Evolutionary conservation across 1,140 invertebrate species (phyloP), one percentile per base, ranked within the genome.

Genomic region (Lutraria rhynchaena): DNA sequence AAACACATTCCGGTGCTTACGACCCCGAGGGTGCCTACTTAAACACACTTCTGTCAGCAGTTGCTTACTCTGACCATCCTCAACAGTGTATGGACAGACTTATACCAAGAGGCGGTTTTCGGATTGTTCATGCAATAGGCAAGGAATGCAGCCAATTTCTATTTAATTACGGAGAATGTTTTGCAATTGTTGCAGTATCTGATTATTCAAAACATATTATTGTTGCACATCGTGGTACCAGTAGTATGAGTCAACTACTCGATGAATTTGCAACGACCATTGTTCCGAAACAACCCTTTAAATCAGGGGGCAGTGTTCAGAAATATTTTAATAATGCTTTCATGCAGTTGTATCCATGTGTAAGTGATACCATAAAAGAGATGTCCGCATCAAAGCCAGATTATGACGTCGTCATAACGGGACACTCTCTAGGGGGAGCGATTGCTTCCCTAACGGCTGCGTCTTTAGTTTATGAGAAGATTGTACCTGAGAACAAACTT

Each of bases 351-450:
- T 57, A 57, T 33, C 9, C 17, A 13, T 9, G 53, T 15, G 55
- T 73, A 11, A 58, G 58, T 7, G 35, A 13, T 41, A 44, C 29
- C 11, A n/a, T 73, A 11, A 24, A 19, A 5, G 1, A 53, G 24
- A 31, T 73, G 17, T 29, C 58, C n/a, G 44, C 19, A 33, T 57
- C 15, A 17, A 57, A 73, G 15, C 70, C 70, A 4, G 13, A 3
- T 1, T 73, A 57, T 29, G 19, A 57, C 17, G 46, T 73, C 29
- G 70, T 73, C 1, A 22, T 73, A 24, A 73, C 70, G 7, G 70
- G 70, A 9, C 70, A 73, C 55, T 73, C 70, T 4, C 70, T 73
- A 27, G 70, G 70, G 22, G 70, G 51, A 9, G 70, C 70, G 0
- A 19, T 73, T 53, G 70, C 70, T 0, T 37, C 70, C 29, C 55